A percentile compares a stretch with the other conserved stretches of the same genome.
Conservation (phyloP, 2,888 invertebrate species). For the Mesorhabditis spiculigera region DNA sequence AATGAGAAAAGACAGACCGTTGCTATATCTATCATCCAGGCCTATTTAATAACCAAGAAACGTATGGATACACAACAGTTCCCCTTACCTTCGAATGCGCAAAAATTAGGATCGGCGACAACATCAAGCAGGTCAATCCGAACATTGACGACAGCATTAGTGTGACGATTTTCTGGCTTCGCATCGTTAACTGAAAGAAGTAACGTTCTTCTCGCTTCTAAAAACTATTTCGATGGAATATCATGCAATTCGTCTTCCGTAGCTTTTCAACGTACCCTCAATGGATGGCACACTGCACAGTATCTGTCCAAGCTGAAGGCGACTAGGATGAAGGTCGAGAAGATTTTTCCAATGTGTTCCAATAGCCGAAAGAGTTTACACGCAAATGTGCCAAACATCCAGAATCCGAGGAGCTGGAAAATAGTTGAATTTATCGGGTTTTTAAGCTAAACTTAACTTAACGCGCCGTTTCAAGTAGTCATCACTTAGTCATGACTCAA, state of each 20-base stretch:
- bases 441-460: too few species aligned
- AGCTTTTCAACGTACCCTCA: conserved; percentile 34
- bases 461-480: too few species aligned
- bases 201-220: too few species aligned
- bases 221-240: too few species aligned
- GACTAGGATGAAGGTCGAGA: conserved; percentile 44
- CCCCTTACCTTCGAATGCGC: conserved; percentile 42
- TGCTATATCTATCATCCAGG: not conserved
- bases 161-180: conserved; percentile 30
- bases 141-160: conserved; percentile 30
- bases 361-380: conserved; percentile 58
- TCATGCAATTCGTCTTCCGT: too few species aligned
- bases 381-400: conserved; percentile 56
- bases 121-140: conserved; percentile 31
- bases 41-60: not conserved
- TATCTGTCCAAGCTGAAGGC: conserved; percentile 42
- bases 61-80: not conserved
- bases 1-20: not conserved
- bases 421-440: too few species aligned
- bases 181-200: conserved; percentile 4
- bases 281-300: conserved; percentile 40
- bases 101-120: conserved; percentile 36
- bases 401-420: conserved; percentile 55
- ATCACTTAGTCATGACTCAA: too few species aligned
- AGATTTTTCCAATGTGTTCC: conserved; percentile 52